phyloP scores from a whole-genome alignment of 1,140 invertebrate species.

The Magallana angulata region DNA sequence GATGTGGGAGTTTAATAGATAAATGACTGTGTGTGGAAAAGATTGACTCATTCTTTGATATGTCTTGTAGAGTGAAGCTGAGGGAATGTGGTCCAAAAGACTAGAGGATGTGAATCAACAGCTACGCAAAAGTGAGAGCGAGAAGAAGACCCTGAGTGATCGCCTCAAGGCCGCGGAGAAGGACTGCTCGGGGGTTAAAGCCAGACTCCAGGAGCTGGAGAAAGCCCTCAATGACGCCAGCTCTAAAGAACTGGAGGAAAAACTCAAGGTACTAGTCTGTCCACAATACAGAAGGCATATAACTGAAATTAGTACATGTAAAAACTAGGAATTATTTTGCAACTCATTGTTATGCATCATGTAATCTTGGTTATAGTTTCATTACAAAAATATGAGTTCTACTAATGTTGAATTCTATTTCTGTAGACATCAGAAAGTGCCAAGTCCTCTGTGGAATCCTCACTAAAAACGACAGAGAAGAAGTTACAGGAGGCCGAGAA shows the following conservation, averaged over 20 bases:
- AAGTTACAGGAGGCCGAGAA: constrained; percentile 53
- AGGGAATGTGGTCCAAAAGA: constrained; percentile 65
- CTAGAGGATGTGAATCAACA: constrained; percentile 72
- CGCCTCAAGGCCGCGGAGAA: constrained; percentile 66
- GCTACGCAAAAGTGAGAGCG: constrained; percentile 66
- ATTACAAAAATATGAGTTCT: too few species aligned
- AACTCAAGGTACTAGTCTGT: constrained; percentile 65
- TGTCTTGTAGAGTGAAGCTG: constrained; percentile 66
- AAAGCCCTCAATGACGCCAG: constrained; percentile 63
- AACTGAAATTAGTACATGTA: background rate
- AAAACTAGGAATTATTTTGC: background rate
- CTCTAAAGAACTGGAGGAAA: constrained; percentile 66
- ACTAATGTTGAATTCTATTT: background rate
- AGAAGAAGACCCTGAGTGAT: constrained; percentile 60
- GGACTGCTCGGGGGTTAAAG: constrained; percentile 68
- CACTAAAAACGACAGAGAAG: constrained; percentile 53
- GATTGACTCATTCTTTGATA: constrained; percentile 10
- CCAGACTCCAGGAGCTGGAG: constrained; percentile 71
- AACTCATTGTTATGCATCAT: background rate
- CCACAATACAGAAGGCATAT: background rate
- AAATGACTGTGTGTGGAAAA: background rate
- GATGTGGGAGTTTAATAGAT: too few species aligned
- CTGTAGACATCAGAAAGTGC: constrained; percentile 46
- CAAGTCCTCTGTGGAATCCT: constrained; percentile 38
- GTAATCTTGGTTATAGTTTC: too few species aligned